A percentile compares a stretch with the other conserved stretches of the same genome.
These are phyloP conservation scores for Seira musarum DNA, from an alignment of 2,888 invertebrate species.

Conservation along the genomic window DNA sequence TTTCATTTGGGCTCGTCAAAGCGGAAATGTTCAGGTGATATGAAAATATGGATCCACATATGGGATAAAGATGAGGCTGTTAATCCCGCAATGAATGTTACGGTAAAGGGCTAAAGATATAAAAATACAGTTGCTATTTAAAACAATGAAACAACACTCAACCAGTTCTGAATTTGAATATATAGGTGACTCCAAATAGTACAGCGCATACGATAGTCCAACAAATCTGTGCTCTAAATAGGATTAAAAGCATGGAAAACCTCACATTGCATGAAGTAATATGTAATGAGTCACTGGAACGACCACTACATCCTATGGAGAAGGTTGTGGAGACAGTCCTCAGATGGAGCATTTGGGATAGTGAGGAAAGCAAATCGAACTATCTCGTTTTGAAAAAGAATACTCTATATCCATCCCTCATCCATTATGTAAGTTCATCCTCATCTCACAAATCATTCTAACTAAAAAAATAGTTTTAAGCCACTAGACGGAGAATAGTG, in stretches of 20 bases:
- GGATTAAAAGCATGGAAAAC: conserved; percentile 73
- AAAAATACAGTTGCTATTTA: too few species aligned
- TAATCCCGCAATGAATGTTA: conserved; percentile 62
- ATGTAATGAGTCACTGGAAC: conserved; percentile 80
- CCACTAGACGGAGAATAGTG: too few species aligned
- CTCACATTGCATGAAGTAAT: conserved; percentile 87
- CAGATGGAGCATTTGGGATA: conserved; percentile 92
- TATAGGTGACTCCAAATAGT: conserved; percentile 63
- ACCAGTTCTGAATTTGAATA: conserved; percentile 20
- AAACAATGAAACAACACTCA: too few species aligned
- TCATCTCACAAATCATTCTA: neutral
- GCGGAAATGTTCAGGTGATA: conserved; percentile 74
- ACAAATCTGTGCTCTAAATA: conserved; percentile 54
- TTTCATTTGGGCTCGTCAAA: conserved; percentile 76
- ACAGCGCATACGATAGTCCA: conserved; percentile 66
- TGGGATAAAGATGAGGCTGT: conserved; percentile 75
- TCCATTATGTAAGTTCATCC: conserved; percentile 71
- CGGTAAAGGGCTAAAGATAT: too few species aligned
- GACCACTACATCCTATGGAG: conserved; percentile 86
- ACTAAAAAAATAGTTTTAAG: too few species aligned
- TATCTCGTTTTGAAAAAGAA: conserved; percentile 78
- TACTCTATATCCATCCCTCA: conserved; percentile 71
- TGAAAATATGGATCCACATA: conserved; percentile 79
- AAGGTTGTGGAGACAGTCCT: conserved; percentile 77
- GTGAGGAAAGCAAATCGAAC: conserved; percentile 87